Evolutionary conservation across 2,888 invertebrate genomes (phyloP), one percentile per base, ranked within the genome.

Genomic region (Harmothoe impar): DNA sequence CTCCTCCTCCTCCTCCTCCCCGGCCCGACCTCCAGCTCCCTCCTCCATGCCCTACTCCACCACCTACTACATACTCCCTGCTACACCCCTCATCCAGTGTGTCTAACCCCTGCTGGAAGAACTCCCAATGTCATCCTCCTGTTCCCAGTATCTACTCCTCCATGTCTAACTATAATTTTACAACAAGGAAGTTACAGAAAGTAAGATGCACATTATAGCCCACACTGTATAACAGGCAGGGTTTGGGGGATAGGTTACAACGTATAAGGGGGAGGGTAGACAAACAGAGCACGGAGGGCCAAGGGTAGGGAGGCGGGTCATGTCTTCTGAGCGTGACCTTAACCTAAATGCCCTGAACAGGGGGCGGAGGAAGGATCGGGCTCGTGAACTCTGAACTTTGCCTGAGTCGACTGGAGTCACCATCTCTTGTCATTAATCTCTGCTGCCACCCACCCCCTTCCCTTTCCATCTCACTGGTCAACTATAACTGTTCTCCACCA

Each of bases 271-370:
- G 31, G 31, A 25, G 5, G 77, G 29, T 25, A 77, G 77, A 77
- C 29, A 77, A 77, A 77, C 29, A 77, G 77, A 29, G 77, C 25
- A 31, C 17, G 31, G 77, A 31, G 77, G 77, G 43, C n/a, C 29
- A 35, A 35, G 33, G 81, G 81, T 81, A 17, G 35, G 81, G 81
- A 17, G 81, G 15, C 7, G n/a, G 81, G 81, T 33, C 81, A 81
- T n/a, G 81, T 81, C 81, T 81, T 43, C 43, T 43, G 35, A 81
- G 35, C 81, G 81, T 81, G 81, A 81, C 81, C 81, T 81, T 35
- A 81, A 81, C 81, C 81, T 81, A 33, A 81, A 81, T 81, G 35
- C 35, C 43, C 20, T 81, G 81, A 81, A 81, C 81, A 20, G 20
- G 15, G 35, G 20, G 25, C 43, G 29, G 23, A 29, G 31, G 43